Evolutionary conservation across 2,113 vertebrate species (phyloP), one percentile per base, ranked within the genome.

Genomic region (Buteo buteo): DNA sequence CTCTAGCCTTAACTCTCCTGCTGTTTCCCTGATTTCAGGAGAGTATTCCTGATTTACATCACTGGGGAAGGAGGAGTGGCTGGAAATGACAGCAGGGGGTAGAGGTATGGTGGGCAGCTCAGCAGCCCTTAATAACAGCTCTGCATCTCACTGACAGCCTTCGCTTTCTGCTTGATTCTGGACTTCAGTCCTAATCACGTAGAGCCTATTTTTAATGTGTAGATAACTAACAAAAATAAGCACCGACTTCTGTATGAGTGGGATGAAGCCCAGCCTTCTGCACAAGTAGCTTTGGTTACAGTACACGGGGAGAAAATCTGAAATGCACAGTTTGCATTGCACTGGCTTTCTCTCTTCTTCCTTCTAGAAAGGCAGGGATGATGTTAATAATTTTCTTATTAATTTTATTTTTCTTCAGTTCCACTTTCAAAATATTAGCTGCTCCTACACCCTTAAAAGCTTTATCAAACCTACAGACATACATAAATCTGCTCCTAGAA

Each of bases 181-280:
- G 21, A 20, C 16, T 78, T 34, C 62, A 74, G 16, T 21, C 10
- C 36, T 29, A 18, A 64, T 26, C 42, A 36, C 0, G 0, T 2
- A 54, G 25, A 66, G 32, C 21, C 36, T 55, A 1, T 36, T 67
- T 34, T n/a, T 50, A 65, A 16, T 10, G 22, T 55, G 38, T 24
- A 74, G 54, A 49, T 38, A 36, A 66, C 74, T 49, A 62, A 45
- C 11, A n/a, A n/a, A 5, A 54, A 42, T 10, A 28, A 70, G 36
- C 42, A 49, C 21, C 0, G 1, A 25, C 24, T 62, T 21, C 31
- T n/a, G 52, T 7, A 15, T 0, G 7, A 84, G 40, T 71, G 55
- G 24, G 26, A 15, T 0, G 1, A 79, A 87, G 49, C n/a, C 24
- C 47, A 72, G 32, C 21, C 28, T 52, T 52, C 29, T 70, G 57